phyloP scores from a whole-genome alignment of 1,140 invertebrate species.

The Prorops nasuta region DNA sequence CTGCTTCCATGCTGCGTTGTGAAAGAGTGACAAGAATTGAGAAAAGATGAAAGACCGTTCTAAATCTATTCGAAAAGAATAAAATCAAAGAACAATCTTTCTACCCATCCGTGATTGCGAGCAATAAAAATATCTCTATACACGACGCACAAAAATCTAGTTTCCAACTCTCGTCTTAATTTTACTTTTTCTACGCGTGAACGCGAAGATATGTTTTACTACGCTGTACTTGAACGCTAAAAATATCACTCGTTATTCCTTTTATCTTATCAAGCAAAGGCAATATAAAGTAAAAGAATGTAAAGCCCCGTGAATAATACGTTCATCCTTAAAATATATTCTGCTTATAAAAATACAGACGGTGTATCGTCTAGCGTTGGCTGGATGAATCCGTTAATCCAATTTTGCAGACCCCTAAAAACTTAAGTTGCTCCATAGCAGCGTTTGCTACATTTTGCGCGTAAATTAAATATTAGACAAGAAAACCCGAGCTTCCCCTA shows the following conservation, averaged over 20 bases:
- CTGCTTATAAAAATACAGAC: not conserved
- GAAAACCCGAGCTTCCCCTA: slow-evolving; percentile 9
- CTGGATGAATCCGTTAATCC: not conserved
- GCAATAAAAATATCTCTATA: too few species aligned
- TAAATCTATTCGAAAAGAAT: not conserved
- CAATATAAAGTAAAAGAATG: too few species aligned
- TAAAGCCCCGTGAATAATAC: too few species aligned
- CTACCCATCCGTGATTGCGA: too few species aligned
- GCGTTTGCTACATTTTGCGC: not conserved
- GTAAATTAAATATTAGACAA: slow-evolving; percentile 26
- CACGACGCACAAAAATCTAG: too few species aligned
- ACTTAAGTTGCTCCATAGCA: not conserved
- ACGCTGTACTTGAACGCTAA: too few species aligned
- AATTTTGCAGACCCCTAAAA: not conserved
- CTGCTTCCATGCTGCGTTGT: slow-evolving; percentile 15
- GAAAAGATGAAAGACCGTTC: not conserved
- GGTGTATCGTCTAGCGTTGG: not conserved
- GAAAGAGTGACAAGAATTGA: not conserved
- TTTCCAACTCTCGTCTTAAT: too few species aligned
- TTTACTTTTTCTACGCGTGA: too few species aligned
- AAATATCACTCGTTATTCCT: too few species aligned
- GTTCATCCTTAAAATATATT: not conserved
- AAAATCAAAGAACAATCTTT: too few species aligned
- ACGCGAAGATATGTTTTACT: too few species aligned
- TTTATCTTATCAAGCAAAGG: too few species aligned